Conservation (phyloP, 2,113 vertebrate genomes). For the Chionodraco myersi region DNA sequence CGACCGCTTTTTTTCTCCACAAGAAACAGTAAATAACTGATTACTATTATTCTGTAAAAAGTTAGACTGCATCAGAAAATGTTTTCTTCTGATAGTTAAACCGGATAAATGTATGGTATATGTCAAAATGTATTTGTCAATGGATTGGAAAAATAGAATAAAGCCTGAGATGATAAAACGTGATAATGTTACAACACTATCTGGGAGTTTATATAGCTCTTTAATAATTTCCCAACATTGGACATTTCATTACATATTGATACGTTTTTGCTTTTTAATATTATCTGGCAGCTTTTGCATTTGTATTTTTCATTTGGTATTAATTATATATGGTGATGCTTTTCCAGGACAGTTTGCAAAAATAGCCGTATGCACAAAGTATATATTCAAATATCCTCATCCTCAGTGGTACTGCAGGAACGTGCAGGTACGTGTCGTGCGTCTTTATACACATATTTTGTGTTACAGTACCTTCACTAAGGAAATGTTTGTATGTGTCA, state of each 20-base stretch:
- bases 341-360: background rate
- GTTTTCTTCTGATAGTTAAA: background rate
- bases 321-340: background rate
- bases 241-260: background rate
- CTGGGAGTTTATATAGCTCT: background rate
- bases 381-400: background rate
- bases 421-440: too few relatives aligned
- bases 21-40: background rate
- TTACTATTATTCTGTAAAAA: background rate
- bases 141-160: background rate
- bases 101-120: background rate
- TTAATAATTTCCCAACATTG: background rate
- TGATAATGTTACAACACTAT: too few relatives aligned
- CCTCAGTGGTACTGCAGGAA: background rate
- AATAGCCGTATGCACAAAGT: background rate
- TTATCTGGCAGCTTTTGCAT: background rate
- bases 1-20: background rate
- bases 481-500: background rate
- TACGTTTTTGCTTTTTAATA: background rate
- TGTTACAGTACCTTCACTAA: background rate
- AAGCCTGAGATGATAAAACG: background rate
- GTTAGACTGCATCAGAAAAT: background rate
- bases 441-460: too few relatives aligned
- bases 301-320: background rate
- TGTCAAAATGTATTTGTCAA: slow-evolving; percentile 11